Evolutionary conservation across 2,888 invertebrate genomes (phyloP), one percentile per base, ranked within the genome.

Genomic region (Hydroisotoma schaefferi): DNA sequence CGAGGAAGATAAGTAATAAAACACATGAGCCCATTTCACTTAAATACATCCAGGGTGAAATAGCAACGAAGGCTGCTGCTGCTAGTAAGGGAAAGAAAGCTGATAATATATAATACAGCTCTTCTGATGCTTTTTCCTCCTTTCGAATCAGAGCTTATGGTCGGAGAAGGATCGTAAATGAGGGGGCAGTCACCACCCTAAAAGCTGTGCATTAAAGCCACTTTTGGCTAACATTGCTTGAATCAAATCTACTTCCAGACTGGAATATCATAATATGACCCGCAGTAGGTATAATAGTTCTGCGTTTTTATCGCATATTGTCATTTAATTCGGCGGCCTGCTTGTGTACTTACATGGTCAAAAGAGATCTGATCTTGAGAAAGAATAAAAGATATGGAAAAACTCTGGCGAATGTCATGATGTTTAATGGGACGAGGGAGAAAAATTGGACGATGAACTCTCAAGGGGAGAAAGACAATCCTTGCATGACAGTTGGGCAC

Each of bases 371-470:
- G 60, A 60, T 60, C 60, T 60, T 53, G 47, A 60, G n/a, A n/a
- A n/a, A n/a, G n/a, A 47, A 64, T 57, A 51, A 60, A 60, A 60
- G 60, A 60, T 60, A 60, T 64, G 57, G 59, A 55, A 47, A 57
- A 18, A 10, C 6, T 43, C 8, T 10, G 8, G 49, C n/a, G 28
- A 27, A 49, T 28, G 53, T 59, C 60, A 60, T 64, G 64, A 64
- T 60, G 60, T 64, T 64, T 64, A 64, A 64, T 64, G 57, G 60
- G 52, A 56, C 33, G 49, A 60, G 64, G 60, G 64, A 44, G 58
- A 64, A 53, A 55, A 53, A 58, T 46, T 53, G 58, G 46, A 48
- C 49, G 52, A 46, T 55, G 49, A 55, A 44, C 44, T 46, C 55
- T 47, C 28, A 48, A 56, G 56, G 56, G 56, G 48, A 27, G 28